These are phyloP conservation scores for Sphenodon punctatus DNA, from an alignment of 2,797 vertebrate species.

Conservation along the genomic window DNA sequence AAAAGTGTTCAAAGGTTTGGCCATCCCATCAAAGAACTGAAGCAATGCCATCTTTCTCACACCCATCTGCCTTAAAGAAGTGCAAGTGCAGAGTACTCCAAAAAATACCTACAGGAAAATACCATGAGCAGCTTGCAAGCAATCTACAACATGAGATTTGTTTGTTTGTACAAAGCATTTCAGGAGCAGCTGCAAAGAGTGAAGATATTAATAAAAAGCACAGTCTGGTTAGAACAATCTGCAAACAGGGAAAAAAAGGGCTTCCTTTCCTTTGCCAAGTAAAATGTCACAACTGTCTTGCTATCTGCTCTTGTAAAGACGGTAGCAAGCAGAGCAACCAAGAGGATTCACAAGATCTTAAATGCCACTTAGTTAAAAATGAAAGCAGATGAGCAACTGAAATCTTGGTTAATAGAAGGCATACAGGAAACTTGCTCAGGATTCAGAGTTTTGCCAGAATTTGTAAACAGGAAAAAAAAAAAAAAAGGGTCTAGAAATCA, in stretches of 20 bases:
- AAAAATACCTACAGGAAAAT: fast-evolving
- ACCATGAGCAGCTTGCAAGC: background rate
- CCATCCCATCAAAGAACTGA: background rate
- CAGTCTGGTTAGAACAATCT: background rate
- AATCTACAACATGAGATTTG: background rate
- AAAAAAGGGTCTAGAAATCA: background rate
- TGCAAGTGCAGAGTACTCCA: background rate
- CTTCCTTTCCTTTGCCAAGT: background rate
- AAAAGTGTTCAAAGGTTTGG: background rate
- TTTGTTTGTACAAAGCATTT: background rate
- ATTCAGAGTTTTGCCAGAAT: background rate
- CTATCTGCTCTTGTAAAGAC: background rate
- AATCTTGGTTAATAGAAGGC: background rate
- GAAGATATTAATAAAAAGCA: background rate
- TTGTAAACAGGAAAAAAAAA: fast-evolving
- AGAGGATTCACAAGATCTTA: background rate
- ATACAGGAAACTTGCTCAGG: background rate
- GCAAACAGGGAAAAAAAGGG: background rate
- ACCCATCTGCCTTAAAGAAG: background rate
- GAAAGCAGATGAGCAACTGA: background rate
- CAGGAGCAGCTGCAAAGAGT: background rate
- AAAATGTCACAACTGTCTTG: background rate
- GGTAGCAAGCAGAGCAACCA: background rate
- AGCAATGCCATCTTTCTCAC: background rate
- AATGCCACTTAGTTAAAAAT: background rate